Percentiles rank a stretch among this genome's conserved stretches.
These are phyloP conservation scores for Poecile atricapillus DNA, from an alignment of 2,113 vertebrate species.

Conservation along the genomic window DNA sequence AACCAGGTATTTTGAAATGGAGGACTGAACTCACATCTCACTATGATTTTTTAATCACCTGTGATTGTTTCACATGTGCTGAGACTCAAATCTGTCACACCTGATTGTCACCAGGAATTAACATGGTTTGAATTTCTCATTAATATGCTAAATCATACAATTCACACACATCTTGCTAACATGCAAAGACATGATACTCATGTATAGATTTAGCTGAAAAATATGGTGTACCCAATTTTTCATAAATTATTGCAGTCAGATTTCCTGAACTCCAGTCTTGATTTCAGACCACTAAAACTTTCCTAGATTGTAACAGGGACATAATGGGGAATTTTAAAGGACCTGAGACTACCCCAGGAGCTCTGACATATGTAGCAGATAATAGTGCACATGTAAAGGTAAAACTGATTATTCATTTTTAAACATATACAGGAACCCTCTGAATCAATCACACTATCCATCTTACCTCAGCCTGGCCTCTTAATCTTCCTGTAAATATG, in stretches of 20 bases:
- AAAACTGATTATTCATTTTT: slow-evolving; percentile 8
- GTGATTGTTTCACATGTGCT: neutral
- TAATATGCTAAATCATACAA: neutral
- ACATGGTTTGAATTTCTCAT: neutral
- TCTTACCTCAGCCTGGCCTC: neutral
- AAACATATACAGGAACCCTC: neutral
- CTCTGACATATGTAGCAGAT: neutral
- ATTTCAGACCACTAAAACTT: neutral
- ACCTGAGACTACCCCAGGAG: neutral
- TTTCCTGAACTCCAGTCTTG: neutral
- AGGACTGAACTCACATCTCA: neutral
- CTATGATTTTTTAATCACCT: neutral
- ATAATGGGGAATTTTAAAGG: neutral
- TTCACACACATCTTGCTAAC: neutral
- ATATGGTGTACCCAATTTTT: neutral
- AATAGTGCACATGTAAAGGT: neutral
- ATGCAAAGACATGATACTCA: neutral
- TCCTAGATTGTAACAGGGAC: neutral
- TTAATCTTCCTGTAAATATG: slow-evolving; percentile 11
- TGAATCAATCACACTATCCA: neutral
- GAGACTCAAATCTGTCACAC: neutral
- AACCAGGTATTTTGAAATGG: neutral
- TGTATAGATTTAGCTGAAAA: neutral
- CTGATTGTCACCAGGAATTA: neutral
- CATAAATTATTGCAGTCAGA: neutral